Conservation (phyloP, 2,113 vertebrate species). For the Acrocephalus arundinaceus region DNA sequence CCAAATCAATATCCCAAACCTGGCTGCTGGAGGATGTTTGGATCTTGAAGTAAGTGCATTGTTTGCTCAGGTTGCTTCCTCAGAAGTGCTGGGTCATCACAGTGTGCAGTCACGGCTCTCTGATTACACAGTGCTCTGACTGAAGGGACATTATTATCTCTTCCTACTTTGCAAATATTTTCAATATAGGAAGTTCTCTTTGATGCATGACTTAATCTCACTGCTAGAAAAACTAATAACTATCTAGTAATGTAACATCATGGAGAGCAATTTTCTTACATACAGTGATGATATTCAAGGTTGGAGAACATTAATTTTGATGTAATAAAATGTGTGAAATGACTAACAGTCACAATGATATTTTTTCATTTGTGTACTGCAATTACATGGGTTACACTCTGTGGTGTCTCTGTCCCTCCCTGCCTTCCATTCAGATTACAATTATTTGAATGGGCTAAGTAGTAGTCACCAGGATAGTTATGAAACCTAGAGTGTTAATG, state of each 20-base stretch:
- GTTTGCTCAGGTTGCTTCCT: not conserved
- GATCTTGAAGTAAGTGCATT: not conserved
- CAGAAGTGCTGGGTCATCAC: not conserved
- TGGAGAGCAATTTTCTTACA: not conserved
- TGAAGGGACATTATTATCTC: not conserved
- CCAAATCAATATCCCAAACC: not conserved
- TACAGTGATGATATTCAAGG: not conserved
- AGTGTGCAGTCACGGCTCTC: not conserved
- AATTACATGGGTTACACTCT: not conserved
- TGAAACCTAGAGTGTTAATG: not conserved
- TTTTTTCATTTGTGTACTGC: not conserved
- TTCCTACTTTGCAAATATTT: conserved; percentile 9
- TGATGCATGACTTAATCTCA: not conserved
- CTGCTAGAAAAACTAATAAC: not conserved
- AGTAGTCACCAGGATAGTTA: not conserved
- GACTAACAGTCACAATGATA: not conserved
- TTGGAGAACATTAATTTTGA: not conserved
- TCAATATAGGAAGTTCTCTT: not conserved
- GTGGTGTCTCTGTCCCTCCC: not conserved
- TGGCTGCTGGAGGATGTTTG: not conserved
- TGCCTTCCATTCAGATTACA: not conserved
- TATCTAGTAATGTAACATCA: not conserved
- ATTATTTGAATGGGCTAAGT: not conserved
- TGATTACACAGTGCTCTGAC: not conserved
- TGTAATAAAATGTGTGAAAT: not conserved